These are phyloP conservation scores for Anoura caudifer DNA, from an alignment of 2,113 vertebrate genomes.

Conservation along the genomic window DNA sequence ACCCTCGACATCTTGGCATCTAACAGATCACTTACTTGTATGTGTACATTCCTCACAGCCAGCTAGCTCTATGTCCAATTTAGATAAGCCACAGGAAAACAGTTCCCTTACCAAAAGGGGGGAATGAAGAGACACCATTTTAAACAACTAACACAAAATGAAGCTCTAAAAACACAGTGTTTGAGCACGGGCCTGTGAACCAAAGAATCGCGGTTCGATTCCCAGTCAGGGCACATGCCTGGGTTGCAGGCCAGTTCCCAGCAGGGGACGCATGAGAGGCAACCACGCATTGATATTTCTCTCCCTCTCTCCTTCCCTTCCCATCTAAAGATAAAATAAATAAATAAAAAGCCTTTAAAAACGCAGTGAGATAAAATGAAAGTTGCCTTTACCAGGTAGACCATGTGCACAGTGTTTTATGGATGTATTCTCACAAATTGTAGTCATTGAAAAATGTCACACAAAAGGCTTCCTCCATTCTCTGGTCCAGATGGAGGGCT, in stretches of 20 bases:
- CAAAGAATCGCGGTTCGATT: too few relatives aligned
- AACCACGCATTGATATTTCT: too few relatives aligned
- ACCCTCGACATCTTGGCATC: not conserved
- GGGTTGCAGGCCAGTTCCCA: too few relatives aligned
- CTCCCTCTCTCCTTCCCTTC: too few relatives aligned
- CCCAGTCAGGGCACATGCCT: too few relatives aligned
- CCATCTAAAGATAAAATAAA: too few relatives aligned
- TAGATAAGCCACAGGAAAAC: slow-evolving; percentile 9
- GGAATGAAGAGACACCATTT: not conserved
- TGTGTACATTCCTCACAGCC: not conserved
- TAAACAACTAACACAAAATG: not conserved
- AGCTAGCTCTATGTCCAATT: not conserved
- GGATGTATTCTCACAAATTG: not conserved
- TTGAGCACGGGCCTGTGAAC: too few relatives aligned
- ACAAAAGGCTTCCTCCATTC: not conserved
- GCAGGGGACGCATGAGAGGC: too few relatives aligned
- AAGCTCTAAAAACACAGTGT: not conserved
- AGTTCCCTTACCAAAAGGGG: not conserved
- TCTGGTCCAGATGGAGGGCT: not conserved
- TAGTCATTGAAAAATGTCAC: not conserved
- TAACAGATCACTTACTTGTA: not conserved
- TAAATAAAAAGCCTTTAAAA: too few relatives aligned
- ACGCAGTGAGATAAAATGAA: not conserved
- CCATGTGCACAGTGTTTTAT: not conserved
- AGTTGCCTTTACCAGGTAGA: not conserved